Evolutionary conservation across 2,797 vertebrate genomes (phyloP), one percentile per base, ranked within the genome.

Genomic region (Ptychobarbus kaznakovi): DNA sequence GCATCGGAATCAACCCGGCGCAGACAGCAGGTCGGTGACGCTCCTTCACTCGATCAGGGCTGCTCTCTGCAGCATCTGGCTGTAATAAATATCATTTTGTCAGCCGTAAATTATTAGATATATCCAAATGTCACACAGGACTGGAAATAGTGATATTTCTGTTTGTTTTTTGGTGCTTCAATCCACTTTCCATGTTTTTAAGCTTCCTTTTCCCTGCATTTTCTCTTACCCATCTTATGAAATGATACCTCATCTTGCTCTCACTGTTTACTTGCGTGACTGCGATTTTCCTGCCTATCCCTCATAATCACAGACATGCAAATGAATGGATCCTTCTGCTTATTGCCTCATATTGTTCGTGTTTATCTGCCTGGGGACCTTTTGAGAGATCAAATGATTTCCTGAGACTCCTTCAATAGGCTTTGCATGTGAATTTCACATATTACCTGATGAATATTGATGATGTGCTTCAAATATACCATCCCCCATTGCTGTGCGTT

Each of bases 1-100:
- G 98, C 91, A 98, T 99, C 94, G 98, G 98, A 94, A 97, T 99
- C 95, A 99, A 99, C 89, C 98, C 98, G 84, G 96, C 97, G 61
- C 98, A 99, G 91, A 98, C 97, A 88, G 98, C 98, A 93, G 98
- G 98, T 99, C 91, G 95, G 97, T 95, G 66, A 68, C 22, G 12
- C 56, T 65, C 3, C 42, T 80, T 74, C 56, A 35, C 28, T 83
- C 15, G 38, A 42, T 78, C 75, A 28, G 22, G 12, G 75, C 35
- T 78, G 22, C 32, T 7, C 35, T 61, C 38, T 76, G 49, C 44
- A 13, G 69, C 18, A 49, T 82, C 53, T 82, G 40, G 6, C 38
- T 58, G 51, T 32, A 40, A 80, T 81, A 25, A 56, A 70, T 70
- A 51, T 85, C 28, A 20, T 53, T 46, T 61, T 79, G 51, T 38